Base-by-base conservation (phyloP, 2,797 vertebrate species). In the Poeciliopsis infans region DNA sequence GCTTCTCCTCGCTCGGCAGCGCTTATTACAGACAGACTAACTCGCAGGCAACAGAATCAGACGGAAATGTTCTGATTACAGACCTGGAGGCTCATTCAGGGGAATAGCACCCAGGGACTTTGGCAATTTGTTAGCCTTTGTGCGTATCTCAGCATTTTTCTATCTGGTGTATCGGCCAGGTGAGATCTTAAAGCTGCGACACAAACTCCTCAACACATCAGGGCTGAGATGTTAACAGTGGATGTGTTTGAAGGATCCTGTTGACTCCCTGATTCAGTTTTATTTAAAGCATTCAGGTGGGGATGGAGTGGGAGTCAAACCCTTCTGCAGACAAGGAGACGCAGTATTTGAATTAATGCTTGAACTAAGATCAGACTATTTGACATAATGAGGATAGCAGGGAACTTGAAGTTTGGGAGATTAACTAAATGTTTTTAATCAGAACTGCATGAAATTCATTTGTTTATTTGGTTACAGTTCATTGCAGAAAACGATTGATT, bases 61-160 rank as follows among this genome's bases (percentile, higher is more conserved):
- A 98, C 79, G 97, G 97, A 91, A 97, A 95, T 36, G 96, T 97
- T 80, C 96, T 98, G 76, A 97, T 98, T 88, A 95, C 96, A 73
- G 96, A 97, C 79, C 91, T 97, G 89, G 97, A 97, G 80, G 91
- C 90, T 88, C 95, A 91, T 47, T 90, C 94, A 7, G 93, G 92
- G 76, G 95, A 96, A 81, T 96, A 96, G 83, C 77, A 45, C 25
- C 28, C 6, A 43, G 1, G 43, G 46, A 18, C 72, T 39, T 2
- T 53, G 64, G n/a, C 57, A 72, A 46, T 51, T 31, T 74, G 25
- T 75, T 25, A 28, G n/a, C 66, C 33, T 64, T 72, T 45, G 39
- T 79, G 75, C 2, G 25, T 57, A 53, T 71, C 74, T 79, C 64
- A 31, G 79, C 70, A 51, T 73, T 83, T 89, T 76, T 68, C 81